Percentiles rank a stretch among this genome's conserved stretches.
These are phyloP conservation scores for Typhlichthys eigenmanni DNA, from an alignment of 2,797 vertebrate species.

Conservation along the genomic window DNA sequence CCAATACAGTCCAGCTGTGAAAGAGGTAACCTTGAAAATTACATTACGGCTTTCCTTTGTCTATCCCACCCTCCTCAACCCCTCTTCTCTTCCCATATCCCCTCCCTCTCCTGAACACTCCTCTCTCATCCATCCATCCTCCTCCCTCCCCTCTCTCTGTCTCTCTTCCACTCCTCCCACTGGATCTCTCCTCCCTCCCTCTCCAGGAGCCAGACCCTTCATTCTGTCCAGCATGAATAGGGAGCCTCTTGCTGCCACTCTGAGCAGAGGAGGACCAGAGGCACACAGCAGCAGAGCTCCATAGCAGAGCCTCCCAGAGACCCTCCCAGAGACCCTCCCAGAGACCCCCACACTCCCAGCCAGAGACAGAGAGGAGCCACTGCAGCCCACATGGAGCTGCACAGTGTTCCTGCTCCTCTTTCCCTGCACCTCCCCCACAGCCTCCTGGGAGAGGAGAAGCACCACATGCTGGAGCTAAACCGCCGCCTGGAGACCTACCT, in stretches of 20 bases:
- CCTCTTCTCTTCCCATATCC: background rate
- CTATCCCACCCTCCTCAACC: background rate
- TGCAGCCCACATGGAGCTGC: too few relatives aligned
- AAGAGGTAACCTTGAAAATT: constrained; percentile 69
- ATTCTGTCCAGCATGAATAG: constrained; percentile 69
- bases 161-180: constrained; percentile 6
- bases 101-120: constrained; percentile 6
- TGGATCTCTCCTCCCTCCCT: constrained; percentile 15
- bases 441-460: constrained; percentile 78
- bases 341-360: too few relatives aligned
- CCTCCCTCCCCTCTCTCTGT: constrained; percentile 16
- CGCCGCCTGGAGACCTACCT: constrained; percentile 88
- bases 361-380: too few relatives aligned
- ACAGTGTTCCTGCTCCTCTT: too few relatives aligned
- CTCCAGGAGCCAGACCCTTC: constrained; percentile 58
- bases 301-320: background rate
- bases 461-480: constrained; percentile 93
- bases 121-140: constrained; percentile 10
- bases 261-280: too few relatives aligned
- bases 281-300: constrained; percentile 40
- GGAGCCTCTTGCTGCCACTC: constrained; percentile 57
- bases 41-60: constrained; percentile 49
- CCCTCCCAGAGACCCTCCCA: too few relatives aligned
- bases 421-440: background rate
- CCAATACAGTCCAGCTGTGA: constrained; percentile 15